Evolutionary conservation across 2,113 vertebrate species (phyloP).

Genomic region (Fulica atra): DNA sequence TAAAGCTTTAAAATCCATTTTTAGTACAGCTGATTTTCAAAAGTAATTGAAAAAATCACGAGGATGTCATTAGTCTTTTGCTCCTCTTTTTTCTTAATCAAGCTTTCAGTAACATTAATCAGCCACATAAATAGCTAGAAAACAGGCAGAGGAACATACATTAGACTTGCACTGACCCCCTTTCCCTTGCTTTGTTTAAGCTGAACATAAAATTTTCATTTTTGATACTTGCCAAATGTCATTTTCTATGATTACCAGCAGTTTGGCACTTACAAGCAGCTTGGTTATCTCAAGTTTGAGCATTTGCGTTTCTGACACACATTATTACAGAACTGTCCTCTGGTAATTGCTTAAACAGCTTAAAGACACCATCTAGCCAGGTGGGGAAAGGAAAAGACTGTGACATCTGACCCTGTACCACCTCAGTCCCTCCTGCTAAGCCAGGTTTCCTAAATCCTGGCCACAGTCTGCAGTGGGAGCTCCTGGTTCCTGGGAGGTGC

Average conservation of each 20-base stretch:
- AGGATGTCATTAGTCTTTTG: neutral
- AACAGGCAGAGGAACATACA: neutral
- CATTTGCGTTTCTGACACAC: neutral
- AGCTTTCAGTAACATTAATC: conserved; percentile 17
- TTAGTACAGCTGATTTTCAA: neutral
- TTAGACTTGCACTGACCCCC: neutral
- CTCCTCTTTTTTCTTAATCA: conserved; percentile 22
- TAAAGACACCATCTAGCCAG: neutral
- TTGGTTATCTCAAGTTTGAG: neutral
- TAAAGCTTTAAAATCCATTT: conserved; percentile 11
- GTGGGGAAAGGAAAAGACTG: neutral
- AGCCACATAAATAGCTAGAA: neutral
- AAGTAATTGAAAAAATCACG: conserved; percentile 28
- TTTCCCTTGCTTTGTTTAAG: neutral
- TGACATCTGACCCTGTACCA: neutral
- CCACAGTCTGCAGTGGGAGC: accelerated
- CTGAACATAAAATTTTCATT: neutral
- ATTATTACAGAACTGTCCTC: neutral
- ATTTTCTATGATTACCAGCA: neutral
- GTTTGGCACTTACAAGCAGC: neutral
- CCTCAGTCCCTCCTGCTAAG: neutral
- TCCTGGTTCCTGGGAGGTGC: neutral
- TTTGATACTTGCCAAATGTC: neutral
- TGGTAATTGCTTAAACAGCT: neutral
- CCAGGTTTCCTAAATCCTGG: neutral